phyloP scores from a whole-genome alignment of 2,888 invertebrate genomes.

The Nymphalis urticae region DNA sequence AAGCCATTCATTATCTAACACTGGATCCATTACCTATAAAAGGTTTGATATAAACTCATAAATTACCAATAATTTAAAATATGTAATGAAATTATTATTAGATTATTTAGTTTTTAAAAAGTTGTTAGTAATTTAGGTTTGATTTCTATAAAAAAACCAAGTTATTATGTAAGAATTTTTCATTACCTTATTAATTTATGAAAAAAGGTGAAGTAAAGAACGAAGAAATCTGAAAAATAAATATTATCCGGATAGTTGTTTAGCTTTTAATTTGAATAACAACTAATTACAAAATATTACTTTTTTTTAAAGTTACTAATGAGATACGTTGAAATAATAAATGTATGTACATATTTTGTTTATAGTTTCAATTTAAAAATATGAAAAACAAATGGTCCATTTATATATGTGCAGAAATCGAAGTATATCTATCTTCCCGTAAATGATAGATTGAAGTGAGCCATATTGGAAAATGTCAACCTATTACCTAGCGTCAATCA shows the following conservation, averaged over 20 bases:
- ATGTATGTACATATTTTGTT: too few species aligned
- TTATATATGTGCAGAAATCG: not conserved
- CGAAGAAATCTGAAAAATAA: constrained; percentile 34
- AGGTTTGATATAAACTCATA: not conserved
- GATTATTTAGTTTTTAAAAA: too few species aligned
- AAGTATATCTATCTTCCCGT: constrained; percentile 5
- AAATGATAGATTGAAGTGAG: constrained; percentile 45
- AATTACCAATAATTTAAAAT: not conserved
- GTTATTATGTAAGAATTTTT: constrained; percentile 6
- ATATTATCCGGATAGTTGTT: not conserved
- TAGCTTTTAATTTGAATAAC: not conserved
- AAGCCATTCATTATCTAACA: constrained; percentile 70
- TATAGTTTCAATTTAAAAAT: too few species aligned
- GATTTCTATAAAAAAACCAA: not conserved
- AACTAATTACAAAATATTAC: not conserved
- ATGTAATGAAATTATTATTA: too few species aligned
- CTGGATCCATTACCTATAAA: constrained; percentile 66
- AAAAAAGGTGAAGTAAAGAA: constrained; percentile 27
- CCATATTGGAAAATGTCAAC: constrained; percentile 72
- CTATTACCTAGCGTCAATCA: constrained; percentile 44
- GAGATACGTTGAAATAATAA: not conserved
- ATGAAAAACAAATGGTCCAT: not conserved
- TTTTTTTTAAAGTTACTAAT: not conserved
- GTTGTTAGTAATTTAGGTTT: not conserved
- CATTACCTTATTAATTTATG: constrained; percentile 35